These are phyloP conservation scores for Cottoperca gobio DNA, from an alignment of 2,797 vertebrate species.

Conservation along the genomic window DNA sequence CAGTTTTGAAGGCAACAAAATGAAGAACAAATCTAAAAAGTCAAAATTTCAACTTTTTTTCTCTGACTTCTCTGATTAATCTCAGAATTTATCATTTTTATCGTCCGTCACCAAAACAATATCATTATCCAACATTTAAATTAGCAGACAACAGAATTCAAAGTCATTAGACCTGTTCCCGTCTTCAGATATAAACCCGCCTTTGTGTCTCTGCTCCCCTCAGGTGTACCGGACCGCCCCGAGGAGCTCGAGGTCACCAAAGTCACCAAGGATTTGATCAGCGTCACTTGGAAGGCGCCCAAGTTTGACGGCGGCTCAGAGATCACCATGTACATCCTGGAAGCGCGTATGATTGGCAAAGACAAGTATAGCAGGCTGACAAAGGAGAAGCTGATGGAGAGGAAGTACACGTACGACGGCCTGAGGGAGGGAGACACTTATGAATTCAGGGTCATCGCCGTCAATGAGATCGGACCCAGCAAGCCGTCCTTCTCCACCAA, in stretches of 20 bases:
- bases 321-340: slow-evolving; percentile 94
- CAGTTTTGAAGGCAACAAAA: background rate
- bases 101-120: background rate
- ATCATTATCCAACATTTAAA: background rate
- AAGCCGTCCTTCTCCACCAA: slow-evolving; percentile 98
- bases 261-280: slow-evolving; percentile 91
- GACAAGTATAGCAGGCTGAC: slow-evolving; percentile 94
- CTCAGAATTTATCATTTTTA: background rate
- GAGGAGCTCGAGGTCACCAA: slow-evolving; percentile 95
- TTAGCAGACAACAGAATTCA: background rate
- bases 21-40: too few relatives aligned
- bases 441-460: slow-evolving; percentile 94
- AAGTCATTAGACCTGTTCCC: too few relatives aligned
- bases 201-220: background rate
- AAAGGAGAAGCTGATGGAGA: slow-evolving; percentile 92
- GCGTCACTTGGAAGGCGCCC: slow-evolving; percentile 93
- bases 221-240: slow-evolving; percentile 96
- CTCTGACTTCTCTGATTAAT: background rate
- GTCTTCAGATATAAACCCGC: background rate
- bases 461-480: slow-evolving; percentile 94
- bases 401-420: slow-evolving; percentile 90
- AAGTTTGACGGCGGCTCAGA: slow-evolving; percentile 95
- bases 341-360: slow-evolving; percentile 96
- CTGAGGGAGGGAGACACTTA: slow-evolving; percentile 95
- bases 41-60: background rate